Percentiles rank a stretch among this genome's conserved stretches.
Evolutionary conservation across 2,113 vertebrate species (phyloP).

Genomic region (Hyla sarda): DNA sequence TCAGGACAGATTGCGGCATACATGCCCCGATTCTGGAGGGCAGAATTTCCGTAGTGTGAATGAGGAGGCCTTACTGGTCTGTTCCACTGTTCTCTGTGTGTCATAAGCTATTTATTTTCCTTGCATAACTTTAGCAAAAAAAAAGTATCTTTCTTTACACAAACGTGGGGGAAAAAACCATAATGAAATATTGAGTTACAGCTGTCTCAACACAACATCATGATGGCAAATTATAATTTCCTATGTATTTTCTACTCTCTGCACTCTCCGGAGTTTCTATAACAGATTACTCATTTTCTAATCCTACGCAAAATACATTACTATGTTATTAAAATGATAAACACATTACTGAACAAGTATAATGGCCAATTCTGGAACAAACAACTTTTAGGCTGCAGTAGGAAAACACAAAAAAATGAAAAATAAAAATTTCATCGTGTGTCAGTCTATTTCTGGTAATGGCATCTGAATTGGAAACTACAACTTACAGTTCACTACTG

Average conservation of each 20-base stretch:
- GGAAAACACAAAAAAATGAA: not conserved
- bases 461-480: not conserved
- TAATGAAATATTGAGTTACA: not conserved
- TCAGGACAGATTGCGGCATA: too few species aligned
- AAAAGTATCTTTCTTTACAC: not conserved
- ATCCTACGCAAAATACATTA: not conserved
- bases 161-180: too few species aligned
- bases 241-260: not conserved
- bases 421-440: not conserved
- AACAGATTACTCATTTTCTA: not conserved
- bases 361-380: slow-evolving; percentile 4
- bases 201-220: not conserved
- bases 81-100: not conserved
- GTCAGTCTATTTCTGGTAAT: not conserved
- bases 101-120: not conserved
- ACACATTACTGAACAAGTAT: slow-evolving; percentile 4
- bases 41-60: too few species aligned
- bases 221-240: not conserved
- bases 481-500: not conserved
- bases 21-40: too few species aligned
- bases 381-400: not conserved
- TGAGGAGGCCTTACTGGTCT: not conserved
- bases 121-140: not conserved
- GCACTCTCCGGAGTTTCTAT: not conserved
- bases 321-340: slow-evolving; percentile 9